Base-by-base conservation (phyloP, 2,113 vertebrate genomes). In the Leucopsar rothschildi region DNA sequence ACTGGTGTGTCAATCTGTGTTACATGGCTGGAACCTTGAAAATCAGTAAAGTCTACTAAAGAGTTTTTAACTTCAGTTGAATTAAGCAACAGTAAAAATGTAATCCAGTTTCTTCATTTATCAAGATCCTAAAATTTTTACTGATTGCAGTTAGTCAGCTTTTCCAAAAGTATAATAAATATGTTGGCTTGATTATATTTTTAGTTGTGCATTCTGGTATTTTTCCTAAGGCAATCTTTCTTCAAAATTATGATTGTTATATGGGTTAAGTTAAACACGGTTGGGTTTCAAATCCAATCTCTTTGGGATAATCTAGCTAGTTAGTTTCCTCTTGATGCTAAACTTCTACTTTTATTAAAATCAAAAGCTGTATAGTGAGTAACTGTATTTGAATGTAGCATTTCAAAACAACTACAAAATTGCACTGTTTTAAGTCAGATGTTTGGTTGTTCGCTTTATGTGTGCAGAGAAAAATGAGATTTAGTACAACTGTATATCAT, bases 1-100 rank as follows among this genome's bases (percentile, higher is more conserved):
- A 37, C 55, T 55, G 56, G 13, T 33, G 20, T 59, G 42, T 81
- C 61, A 44, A 1, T 18, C 24, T 66, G 21, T 0, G 0, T 45
- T 70, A 63, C 11, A 9, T 68, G 52, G 39, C 44, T 70, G 52
- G 73, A 78, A 78, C 16, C 10, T 28, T 78, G 39, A 53, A 63
- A 66, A 59, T 83, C 8, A 42, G 23, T 73, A 12, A 44, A 69
- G 18, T 35, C 50, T 66, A 22, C 19, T 37, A 13, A 53, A 53
- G 35, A 83, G 31, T 68, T 66, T 81, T 81, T 47, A 73, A 47
- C 27, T 42, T 81, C 18, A 31, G 1, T 56, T 12, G 1, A 47
- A 55, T 78, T 59, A 81, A 73, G 17, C 60, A 63, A 14, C n/a
- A 49, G n/a, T 44, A 25, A 71, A 87, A 84, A 47, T 31, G n/a